Evolutionary conservation across 2,797 vertebrate genomes (phyloP).

Genomic region (Hemitrygon akajei): DNA sequence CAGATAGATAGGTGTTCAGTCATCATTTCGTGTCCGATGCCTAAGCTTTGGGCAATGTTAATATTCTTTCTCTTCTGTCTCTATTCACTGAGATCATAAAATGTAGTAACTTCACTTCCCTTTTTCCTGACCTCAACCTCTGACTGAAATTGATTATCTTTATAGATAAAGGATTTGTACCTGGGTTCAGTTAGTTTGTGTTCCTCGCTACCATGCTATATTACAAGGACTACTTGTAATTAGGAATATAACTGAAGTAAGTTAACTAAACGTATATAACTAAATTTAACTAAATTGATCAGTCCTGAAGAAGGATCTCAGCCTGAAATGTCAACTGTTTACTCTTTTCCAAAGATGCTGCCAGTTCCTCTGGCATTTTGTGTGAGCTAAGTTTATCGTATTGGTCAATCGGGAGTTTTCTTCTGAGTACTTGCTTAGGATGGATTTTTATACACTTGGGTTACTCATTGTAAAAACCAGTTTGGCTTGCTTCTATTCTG

Average conservation of each 20-base stretch:
- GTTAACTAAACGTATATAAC: no score
- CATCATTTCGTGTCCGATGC: neutral
- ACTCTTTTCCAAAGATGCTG: no score
- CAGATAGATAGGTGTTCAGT: neutral
- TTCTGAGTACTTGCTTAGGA: neutral
- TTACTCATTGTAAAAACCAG: neutral
- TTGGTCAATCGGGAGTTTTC: neutral
- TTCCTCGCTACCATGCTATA: neutral
- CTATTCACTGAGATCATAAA: neutral
- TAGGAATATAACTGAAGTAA: neutral
- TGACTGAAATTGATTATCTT: neutral
- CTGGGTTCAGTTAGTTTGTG: neutral
- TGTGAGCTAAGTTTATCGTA: no score
- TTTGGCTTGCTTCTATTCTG: neutral
- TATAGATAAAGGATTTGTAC: neutral
- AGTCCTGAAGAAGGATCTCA: no score
- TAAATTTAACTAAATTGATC: no score
- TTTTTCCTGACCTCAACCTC: neutral
- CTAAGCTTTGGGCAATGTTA: neutral
- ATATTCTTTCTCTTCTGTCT: neutral
- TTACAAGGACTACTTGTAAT: neutral
- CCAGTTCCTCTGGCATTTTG: no score
- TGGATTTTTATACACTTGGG: neutral
- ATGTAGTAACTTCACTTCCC: neutral
- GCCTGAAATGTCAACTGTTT: no score